Evolutionary conservation across 2,113 vertebrate genomes (phyloP), one percentile per base, ranked within the genome.

Genomic region (Epinephelus cyanopodus): DNA sequence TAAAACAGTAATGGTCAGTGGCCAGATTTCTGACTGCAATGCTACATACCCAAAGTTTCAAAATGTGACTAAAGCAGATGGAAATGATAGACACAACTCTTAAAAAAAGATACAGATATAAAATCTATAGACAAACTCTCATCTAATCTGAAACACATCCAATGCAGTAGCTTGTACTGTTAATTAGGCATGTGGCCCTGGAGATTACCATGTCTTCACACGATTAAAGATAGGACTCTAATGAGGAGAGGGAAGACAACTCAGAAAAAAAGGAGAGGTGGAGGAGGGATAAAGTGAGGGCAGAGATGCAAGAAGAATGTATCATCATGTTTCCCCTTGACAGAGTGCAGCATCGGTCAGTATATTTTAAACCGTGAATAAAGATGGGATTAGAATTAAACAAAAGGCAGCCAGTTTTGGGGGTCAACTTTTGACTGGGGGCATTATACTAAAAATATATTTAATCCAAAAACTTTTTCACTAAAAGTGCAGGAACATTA

Each of bases 141-240:
- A 53, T 68, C 71, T 81, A n/a, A 45, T 81, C 13, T 61, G n/a
- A 74, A 74, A 45, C 42, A 23, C 71, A 54, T 62, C 56, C 64
- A 68, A 14, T 52, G 27, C 57, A 19, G 45, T 2, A 58, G 37
- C 56, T 62, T 63, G 6, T 60, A 50, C 66, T 78, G 72, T 81
- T 85, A 86, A 90, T 89, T 84, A 88, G 50, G 71, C 25, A 11
- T 14, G 50, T 21, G 60, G 72, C 84, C 62, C 84, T 23, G 52
- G 85, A 80, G 82, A 81, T 71, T 3, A 56, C 11, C 33, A 0
- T 21, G 47, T 68, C 71, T 81, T 54, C 58, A 66, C 45, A 25
- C 47, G 82, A 89, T 82, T 85, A 79, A 70, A 87, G 79, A 63
- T 17, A 33, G 1, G 56, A 45, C 13, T 65, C 61, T 18, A 77